phyloP scores from a whole-genome alignment of 2,797 vertebrate genomes.

The Vespertilio murinus region DNA sequence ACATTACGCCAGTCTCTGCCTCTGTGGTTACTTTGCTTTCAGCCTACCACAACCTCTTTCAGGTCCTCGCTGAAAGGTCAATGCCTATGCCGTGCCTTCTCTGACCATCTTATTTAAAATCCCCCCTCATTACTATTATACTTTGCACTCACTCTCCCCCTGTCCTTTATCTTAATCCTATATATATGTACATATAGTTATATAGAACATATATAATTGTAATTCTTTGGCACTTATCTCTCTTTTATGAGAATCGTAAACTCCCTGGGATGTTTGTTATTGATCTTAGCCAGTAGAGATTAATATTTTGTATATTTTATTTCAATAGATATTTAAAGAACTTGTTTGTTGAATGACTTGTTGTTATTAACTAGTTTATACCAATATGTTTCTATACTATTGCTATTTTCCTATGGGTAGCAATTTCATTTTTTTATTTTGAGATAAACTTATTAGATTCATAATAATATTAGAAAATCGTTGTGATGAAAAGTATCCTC shows the following conservation, averaged over 20 bases:
- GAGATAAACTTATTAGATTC: background rate
- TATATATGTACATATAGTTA: background rate
- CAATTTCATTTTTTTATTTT: background rate
- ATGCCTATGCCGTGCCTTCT: background rate
- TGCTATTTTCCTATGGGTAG: background rate
- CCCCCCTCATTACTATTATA: background rate
- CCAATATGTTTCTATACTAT: background rate
- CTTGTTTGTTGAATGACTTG: background rate
- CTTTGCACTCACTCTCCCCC: accelerated
- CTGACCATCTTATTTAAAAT: background rate
- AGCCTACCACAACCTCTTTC: background rate
- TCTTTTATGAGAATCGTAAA: background rate
- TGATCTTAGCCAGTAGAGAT: background rate
- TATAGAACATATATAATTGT: background rate
- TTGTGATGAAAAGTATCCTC: background rate
- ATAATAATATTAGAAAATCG: background rate
- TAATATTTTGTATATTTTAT: background rate
- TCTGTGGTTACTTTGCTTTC: background rate
- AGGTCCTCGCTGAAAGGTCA: background rate
- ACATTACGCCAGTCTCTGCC: background rate
- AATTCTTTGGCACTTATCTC: background rate
- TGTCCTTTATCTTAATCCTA: background rate
- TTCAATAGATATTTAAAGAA: background rate
- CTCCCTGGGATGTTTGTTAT: background rate
- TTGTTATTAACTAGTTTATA: background rate